phyloP scores from a whole-genome alignment of 2,113 vertebrate species.

The Proterorhinus semilunaris region DNA sequence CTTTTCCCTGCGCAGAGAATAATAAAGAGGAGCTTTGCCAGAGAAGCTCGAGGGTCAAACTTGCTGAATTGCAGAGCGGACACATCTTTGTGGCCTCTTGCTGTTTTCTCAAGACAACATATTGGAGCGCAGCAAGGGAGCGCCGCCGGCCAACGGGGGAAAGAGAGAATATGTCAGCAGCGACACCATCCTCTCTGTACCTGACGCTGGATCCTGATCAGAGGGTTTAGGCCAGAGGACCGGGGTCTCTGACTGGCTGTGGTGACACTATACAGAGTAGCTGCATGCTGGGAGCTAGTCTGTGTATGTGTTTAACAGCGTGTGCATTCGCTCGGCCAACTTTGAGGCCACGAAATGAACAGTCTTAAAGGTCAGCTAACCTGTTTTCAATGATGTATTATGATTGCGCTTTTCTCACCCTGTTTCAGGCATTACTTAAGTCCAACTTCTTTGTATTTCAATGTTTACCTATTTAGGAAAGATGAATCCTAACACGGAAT shows the following conservation, averaged over 20 bases:
- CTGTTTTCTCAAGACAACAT: slow-evolving; percentile 49
- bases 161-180: slow-evolving; percentile 37
- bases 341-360: not conserved
- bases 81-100: slow-evolving; percentile 20
- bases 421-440: slow-evolving; percentile 40
- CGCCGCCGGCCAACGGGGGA: slow-evolving; percentile 39
- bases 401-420: slow-evolving; percentile 38
- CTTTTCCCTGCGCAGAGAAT: not conserved
- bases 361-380: not conserved
- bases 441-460: slow-evolving; percentile 58
- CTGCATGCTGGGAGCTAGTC: slow-evolving; percentile 52
- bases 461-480: slow-evolving; percentile 57
- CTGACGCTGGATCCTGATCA: slow-evolving; percentile 9
- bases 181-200: slow-evolving; percentile 17
- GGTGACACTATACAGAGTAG: slow-evolving; percentile 41
- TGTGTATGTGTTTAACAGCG: slow-evolving; percentile 31
- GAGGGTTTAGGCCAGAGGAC: slow-evolving; percentile 21
- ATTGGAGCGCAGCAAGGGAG: slow-evolving; percentile 70
- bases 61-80: not conserved
- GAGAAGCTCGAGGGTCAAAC: not conserved
- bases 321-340: slow-evolving; percentile 24
- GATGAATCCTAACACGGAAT: slow-evolving; percentile 49
- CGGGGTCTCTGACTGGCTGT: slow-evolving; percentile 54
- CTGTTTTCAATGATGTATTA: slow-evolving; percentile 29
- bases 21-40: not conserved